phyloP scores from a whole-genome alignment of 2,113 vertebrate genomes.

The Oceanites oceanicus region DNA sequence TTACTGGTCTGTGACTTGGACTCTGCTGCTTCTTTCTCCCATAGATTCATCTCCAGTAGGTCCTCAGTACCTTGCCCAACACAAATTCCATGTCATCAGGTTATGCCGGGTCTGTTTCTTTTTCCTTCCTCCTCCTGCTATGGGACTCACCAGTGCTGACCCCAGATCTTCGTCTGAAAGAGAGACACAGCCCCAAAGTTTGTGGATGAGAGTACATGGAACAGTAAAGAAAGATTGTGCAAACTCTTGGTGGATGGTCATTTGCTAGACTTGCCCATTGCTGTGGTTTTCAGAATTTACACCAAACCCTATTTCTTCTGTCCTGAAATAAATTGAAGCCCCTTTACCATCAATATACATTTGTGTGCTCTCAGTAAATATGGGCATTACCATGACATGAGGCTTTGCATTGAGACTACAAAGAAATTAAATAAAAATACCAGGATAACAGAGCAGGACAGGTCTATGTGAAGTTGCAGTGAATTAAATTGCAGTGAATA shows the following conservation, averaged over 20 bases:
- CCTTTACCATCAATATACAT: neutral
- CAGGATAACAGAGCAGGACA: neutral
- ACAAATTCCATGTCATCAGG: neutral
- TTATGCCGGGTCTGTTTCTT: neutral
- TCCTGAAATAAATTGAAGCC: neutral
- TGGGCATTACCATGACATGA: neutral
- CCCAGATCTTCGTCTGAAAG: neutral
- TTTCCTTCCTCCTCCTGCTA: neutral
- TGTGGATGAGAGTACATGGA: neutral
- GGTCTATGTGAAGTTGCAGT: neutral
- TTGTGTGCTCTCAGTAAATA: neutral
- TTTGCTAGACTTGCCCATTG: neutral
- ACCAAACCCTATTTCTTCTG: neutral
- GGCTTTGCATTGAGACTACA: neutral
- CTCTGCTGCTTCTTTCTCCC: neutral
- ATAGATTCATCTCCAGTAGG: neutral
- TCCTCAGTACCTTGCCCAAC: neutral
- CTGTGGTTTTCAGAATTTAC: neutral
- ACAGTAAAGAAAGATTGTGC: neutral
- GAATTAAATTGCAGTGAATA: neutral
- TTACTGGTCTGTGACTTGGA: neutral
- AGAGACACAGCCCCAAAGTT: neutral
- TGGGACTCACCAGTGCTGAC: neutral
- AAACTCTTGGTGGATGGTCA: neutral
- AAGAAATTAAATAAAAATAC: neutral